Conservation (phyloP, 2,888 invertebrate genomes). For the Hoplodrina blanda region DNA sequence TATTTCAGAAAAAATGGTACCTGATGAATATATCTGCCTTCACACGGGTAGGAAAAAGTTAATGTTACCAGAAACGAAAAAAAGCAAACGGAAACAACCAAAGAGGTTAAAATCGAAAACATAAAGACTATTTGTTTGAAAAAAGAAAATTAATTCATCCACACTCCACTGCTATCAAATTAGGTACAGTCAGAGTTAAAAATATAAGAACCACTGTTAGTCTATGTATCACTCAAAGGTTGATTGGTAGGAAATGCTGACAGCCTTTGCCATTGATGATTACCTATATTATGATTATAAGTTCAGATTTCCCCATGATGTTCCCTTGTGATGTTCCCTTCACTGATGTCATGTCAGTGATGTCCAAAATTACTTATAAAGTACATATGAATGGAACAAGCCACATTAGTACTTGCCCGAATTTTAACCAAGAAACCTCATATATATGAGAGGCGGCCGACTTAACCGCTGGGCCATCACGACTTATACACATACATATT, state of each 20-base stretch:
- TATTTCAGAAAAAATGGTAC: conserved; percentile 57
- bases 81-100: conserved; percentile 74
- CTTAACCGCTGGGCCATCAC: too few relatives aligned
- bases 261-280: not conserved
- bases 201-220: not conserved
- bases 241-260: not conserved
- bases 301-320: too few relatives aligned
- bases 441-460: too few relatives aligned
- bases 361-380: too few relatives aligned
- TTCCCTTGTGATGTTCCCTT: too few relatives aligned
- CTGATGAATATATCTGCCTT: conserved; percentile 65
- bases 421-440: too few relatives aligned
- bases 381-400: too few relatives aligned
- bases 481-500: too few relatives aligned
- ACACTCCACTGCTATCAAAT: conserved; percentile 9
- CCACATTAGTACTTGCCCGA: too few relatives aligned
- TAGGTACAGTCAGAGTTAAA: conserved; percentile 8
- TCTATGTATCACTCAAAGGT: not conserved
- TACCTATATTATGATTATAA: too few relatives aligned
- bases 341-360: too few relatives aligned
- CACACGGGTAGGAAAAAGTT: conserved; percentile 73
- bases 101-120: conserved; percentile 75
- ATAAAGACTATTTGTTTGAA: conserved; percentile 34
- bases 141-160: conserved; percentile 9
- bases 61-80: conserved; percentile 64